phyloP scores from a whole-genome alignment of 2,113 vertebrate genomes.

The Callipepla squamata region DNA sequence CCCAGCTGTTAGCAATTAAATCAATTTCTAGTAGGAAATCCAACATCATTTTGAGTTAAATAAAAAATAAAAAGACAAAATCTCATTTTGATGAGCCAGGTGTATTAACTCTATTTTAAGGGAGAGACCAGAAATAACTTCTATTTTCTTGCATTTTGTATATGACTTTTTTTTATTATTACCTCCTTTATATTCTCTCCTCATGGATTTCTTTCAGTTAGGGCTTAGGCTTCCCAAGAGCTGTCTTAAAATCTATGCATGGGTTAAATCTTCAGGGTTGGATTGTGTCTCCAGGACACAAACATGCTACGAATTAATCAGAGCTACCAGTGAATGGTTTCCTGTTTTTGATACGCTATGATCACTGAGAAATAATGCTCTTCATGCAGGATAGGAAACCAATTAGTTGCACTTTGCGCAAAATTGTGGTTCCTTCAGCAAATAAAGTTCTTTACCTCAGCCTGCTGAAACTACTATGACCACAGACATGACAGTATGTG shows the following conservation, averaged over 20 bases:
- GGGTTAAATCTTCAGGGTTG: neutral
- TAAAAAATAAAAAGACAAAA: neutral
- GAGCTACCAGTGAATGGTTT: neutral
- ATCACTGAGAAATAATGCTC: neutral
- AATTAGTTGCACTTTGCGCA: neutral
- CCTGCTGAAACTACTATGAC: neutral
- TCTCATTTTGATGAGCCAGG: neutral
- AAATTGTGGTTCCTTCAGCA: neutral
- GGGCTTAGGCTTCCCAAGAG: neutral
- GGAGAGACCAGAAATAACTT: neutral
- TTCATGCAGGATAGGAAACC: neutral
- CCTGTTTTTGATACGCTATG: neutral
- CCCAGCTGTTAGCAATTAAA: neutral
- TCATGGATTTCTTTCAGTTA: neutral
- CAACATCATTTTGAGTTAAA: neutral
- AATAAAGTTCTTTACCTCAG: neutral
- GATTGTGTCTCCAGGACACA: neutral
- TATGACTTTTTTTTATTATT: neutral
- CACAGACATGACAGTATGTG: rapidly evolving
- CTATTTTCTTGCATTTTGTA: neutral
- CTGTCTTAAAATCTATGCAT: neutral
- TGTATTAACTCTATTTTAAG: neutral
- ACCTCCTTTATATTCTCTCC: neutral
- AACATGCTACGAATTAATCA: neutral
- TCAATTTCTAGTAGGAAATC: neutral